Conservation (phyloP, 2,888 invertebrate species). For the Argynnis bischoffii region DNA sequence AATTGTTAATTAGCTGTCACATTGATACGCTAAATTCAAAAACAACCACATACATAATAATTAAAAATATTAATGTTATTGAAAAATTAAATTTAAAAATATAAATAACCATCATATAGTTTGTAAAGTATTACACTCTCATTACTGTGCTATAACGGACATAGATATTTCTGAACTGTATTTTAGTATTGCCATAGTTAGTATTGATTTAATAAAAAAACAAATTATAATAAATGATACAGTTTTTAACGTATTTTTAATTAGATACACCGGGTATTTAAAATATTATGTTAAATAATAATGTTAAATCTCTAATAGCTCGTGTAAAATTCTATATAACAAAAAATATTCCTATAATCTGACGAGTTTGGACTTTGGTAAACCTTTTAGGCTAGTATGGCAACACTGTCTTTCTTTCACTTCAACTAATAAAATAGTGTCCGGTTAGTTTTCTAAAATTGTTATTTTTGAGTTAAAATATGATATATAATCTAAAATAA, state of each 20-base stretch:
- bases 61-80: not conserved
- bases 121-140: no score
- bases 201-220: not conserved
- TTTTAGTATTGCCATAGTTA: slow-evolving; percentile 10
- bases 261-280: not conserved
- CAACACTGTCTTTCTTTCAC: slow-evolving; percentile 69
- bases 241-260: no score
- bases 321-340: no score
- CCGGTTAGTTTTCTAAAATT: slow-evolving; percentile 66
- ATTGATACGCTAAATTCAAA: not conserved
- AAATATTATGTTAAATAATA: no score
- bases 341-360: no score
- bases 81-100: no score
- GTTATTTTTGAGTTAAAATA: slow-evolving; percentile 44
- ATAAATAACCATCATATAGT: no score
- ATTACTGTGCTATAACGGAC: not conserved
- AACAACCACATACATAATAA: not conserved
- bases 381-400: slow-evolving; percentile 38
- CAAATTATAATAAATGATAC: no score
- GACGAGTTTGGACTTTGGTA: slow-evolving; percentile 5
- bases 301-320: no score
- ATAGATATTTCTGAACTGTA: not conserved
- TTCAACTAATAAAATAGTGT: slow-evolving; percentile 61
- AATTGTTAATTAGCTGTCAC: slow-evolving; percentile 1
- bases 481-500: slow-evolving; percentile 36